A percentile compares a stretch with the other conserved stretches of the same genome.
Conservation (phyloP, 2,113 vertebrate genomes). For the Siphamia tubifer region DNA sequence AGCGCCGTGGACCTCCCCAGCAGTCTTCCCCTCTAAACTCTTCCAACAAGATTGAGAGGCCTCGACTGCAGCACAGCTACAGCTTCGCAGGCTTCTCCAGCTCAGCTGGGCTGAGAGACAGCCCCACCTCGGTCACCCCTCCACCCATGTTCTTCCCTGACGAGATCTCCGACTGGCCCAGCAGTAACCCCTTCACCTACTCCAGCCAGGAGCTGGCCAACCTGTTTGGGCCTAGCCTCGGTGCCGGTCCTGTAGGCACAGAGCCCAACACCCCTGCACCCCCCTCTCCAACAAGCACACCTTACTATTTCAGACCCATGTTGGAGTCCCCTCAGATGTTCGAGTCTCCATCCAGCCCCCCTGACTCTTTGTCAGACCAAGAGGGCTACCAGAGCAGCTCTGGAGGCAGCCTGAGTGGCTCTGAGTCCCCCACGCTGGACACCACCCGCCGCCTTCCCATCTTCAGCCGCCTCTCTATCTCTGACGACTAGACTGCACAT, state of each 20-base stretch:
- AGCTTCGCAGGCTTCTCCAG: slow-evolving; percentile 95
- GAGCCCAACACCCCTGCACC: slow-evolving; percentile 75
- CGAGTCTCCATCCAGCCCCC: slow-evolving; percentile 92
- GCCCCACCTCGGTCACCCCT: slow-evolving; percentile 96
- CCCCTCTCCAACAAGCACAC: slow-evolving; percentile 84
- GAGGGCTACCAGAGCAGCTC: slow-evolving; percentile 99
- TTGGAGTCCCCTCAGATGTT: slow-evolving; percentile 93
- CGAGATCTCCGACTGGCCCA: slow-evolving; percentile 91
- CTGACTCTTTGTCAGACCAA: slow-evolving; percentile 96
- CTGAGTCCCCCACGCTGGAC: slow-evolving; percentile 94
- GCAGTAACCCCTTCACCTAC: slow-evolving; percentile 97
- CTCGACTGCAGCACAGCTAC: slow-evolving; percentile 98
- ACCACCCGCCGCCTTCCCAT: slow-evolving; percentile 96
- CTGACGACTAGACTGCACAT: slow-evolving; percentile 86
- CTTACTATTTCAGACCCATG: slow-evolving; percentile 92
- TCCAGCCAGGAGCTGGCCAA: slow-evolving; percentile 98
- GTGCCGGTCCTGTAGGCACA: slow-evolving; percentile 81
- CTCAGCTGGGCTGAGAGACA: slow-evolving; percentile 91
- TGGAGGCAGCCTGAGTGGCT: slow-evolving; percentile 93
- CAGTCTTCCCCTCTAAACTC: slow-evolving; percentile 77
- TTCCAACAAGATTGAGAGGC: slow-evolving; percentile 85
- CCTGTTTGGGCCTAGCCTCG: slow-evolving; percentile 91
- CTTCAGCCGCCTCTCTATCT: slow-evolving; percentile 99
- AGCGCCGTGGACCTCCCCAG: slow-evolving; percentile 89
- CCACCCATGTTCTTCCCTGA: slow-evolving; percentile 92